Percentiles rank a stretch among this genome's conserved stretches.
Conservation (phyloP, 2,797 vertebrate species). For the Gallirallus australis region DNA sequence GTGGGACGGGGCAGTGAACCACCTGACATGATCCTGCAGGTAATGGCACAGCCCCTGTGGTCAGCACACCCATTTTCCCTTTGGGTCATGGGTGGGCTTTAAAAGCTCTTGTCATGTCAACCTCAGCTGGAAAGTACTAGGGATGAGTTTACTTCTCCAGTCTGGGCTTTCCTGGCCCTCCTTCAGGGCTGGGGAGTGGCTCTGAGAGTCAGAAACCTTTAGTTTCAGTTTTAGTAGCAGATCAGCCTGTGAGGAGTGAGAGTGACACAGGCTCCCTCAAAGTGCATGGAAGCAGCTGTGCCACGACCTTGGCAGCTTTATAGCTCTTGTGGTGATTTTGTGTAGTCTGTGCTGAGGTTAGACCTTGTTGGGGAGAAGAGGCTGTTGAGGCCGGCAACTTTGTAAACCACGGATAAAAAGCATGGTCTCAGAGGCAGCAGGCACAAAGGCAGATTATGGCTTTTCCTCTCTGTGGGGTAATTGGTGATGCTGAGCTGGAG, state of each 20-base stretch:
- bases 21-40: not conserved
- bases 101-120: not conserved
- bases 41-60: not conserved
- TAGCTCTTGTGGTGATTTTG: not conserved
- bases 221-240: not conserved
- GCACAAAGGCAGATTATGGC: not conserved
- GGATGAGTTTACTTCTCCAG: not conserved
- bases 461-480: not conserved
- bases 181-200: not conserved
- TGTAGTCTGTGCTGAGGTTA: not conserved
- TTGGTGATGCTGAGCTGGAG: not conserved
- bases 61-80: not conserved
- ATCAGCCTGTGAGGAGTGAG: not conserved
- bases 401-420: not conserved
- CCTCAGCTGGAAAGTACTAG: not conserved
- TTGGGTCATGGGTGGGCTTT: not conserved
- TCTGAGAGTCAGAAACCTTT: not conserved
- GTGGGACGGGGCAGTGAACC: not conserved
- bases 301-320: not conserved
- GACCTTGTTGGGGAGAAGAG: not conserved
- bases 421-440: not conserved
- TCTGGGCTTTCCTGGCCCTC: not conserved
- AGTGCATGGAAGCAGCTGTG: not conserved
- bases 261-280: not conserved
- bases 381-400: not conserved